phyloP scores from a whole-genome alignment of 1,140 invertebrate species.

The Maconellicoccus hirsutus region DNA sequence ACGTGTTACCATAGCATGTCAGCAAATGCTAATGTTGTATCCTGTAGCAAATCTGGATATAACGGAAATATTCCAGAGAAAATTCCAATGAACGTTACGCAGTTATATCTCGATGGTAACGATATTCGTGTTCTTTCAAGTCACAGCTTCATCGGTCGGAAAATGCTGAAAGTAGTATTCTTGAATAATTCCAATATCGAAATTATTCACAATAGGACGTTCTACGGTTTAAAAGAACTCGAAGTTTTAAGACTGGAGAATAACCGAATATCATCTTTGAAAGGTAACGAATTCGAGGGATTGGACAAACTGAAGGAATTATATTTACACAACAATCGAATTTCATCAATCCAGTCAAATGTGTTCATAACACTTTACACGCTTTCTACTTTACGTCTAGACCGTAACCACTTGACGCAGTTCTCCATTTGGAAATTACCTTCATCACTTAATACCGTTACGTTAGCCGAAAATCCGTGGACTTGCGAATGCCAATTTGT shows the following conservation, averaged over 20 bases:
- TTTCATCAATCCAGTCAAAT: conserved; percentile 57
- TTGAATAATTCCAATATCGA: conserved; percentile 77
- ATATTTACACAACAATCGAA: conserved; percentile 52
- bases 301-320: conserved; percentile 49
- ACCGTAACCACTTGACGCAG: conserved; percentile 61
- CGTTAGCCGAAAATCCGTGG: conserved; percentile 70
- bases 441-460: conserved; percentile 51
- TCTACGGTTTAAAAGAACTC: conserved; percentile 72
- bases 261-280: conserved; percentile 58
- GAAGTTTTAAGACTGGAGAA: conserved; percentile 69
- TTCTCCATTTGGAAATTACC: conserved; percentile 66
- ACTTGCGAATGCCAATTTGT: conserved; percentile 76
- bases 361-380: conserved; percentile 62
- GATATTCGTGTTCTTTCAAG: conserved; percentile 60
- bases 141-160: conserved; percentile 82
- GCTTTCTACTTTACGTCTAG: conserved; percentile 56
- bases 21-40: conserved; percentile 84
- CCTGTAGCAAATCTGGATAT: conserved; percentile 67
- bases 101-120: conserved; percentile 81
- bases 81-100: conserved; percentile 86
- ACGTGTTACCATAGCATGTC: conserved; percentile 85
- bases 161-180: conserved; percentile 67
- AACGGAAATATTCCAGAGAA: conserved; percentile 57
- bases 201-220: conserved; percentile 74
- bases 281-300: conserved; percentile 73